phyloP scores from a whole-genome alignment of 1,140 invertebrate genomes.

The Planococcus citri region DNA sequence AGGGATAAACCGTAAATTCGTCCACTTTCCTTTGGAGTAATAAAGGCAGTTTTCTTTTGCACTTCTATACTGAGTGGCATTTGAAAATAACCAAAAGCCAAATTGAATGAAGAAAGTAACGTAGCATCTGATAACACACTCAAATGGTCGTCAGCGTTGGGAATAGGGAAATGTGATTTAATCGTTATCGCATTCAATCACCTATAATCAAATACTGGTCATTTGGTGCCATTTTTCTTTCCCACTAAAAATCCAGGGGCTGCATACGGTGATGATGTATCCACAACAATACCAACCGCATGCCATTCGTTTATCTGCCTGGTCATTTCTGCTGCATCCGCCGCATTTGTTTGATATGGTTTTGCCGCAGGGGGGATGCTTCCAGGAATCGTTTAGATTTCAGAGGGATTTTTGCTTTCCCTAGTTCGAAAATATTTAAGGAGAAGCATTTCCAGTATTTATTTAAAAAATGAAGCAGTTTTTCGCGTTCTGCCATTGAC shows the following conservation, averaged over 20 bases:
- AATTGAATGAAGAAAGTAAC: constrained; percentile 39
- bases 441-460: neutral
- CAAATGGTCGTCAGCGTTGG: constrained; percentile 37
- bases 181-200: constrained; percentile 35
- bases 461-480: neutral
- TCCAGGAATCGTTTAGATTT: neutral
- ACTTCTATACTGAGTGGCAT: constrained; percentile 28
- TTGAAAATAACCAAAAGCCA: constrained; percentile 36
- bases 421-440: no score
- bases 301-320: constrained; percentile 10
- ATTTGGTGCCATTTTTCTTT: constrained; percentile 3
- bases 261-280: constrained; percentile 16
- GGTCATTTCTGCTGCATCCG: neutral
- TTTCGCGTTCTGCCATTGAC: neutral
- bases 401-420: neutral
- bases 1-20: constrained; percentile 26
- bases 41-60: constrained; percentile 30
- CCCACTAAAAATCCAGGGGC: neutral
- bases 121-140: constrained; percentile 34
- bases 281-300: neutral
- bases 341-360: neutral
- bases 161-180: constrained; percentile 39
- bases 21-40: constrained; percentile 22
- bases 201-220: constrained; percentile 31
- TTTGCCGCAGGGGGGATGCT: neutral